Evolutionary conservation across 2,888 invertebrate species (phyloP).

Genomic region (Altica lythri): DNA sequence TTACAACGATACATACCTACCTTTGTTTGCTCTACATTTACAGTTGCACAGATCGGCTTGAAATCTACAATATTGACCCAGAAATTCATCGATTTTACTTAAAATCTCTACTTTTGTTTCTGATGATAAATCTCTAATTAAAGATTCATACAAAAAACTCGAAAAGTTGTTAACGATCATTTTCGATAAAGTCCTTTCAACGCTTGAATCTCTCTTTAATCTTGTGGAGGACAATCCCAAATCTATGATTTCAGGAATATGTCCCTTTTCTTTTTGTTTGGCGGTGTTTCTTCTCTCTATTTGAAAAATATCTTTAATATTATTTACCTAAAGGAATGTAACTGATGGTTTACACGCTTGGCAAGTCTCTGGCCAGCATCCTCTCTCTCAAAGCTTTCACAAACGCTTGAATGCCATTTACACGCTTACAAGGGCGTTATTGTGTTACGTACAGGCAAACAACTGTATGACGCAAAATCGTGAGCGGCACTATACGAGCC

Average conservation of each 20-base stretch:
- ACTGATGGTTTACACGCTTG: no score
- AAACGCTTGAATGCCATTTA: no score
- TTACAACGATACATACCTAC: slow-evolving; percentile 18
- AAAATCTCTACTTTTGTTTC: slow-evolving; percentile 16
- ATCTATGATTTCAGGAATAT: slow-evolving; percentile 1
- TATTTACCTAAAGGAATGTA: no score
- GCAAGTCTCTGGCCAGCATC: no score
- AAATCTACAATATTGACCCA: slow-evolving; percentile 5
- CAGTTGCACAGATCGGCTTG: background rate
- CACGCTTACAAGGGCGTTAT: no score
- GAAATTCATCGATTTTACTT: slow-evolving; percentile 12
- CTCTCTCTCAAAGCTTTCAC: no score
- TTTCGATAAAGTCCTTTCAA: slow-evolving; percentile 13
- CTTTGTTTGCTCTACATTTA: slow-evolving; percentile 3
- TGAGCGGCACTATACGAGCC: no score
- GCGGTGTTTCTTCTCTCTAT: no score
- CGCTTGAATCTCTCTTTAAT: slow-evolving; percentile 12
- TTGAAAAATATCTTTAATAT: no score
- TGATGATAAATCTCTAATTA: slow-evolving; percentile 14
- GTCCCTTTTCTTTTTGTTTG: slow-evolving; percentile 5
- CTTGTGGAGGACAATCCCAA: slow-evolving; percentile 14
- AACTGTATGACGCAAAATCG: no score
- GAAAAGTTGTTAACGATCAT: slow-evolving; percentile 30
- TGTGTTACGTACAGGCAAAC: no score
- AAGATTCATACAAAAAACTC: slow-evolving; percentile 29